phyloP scores from a whole-genome alignment of 2,888 invertebrate genomes.

The Eupeodes latifasciatus region DNA sequence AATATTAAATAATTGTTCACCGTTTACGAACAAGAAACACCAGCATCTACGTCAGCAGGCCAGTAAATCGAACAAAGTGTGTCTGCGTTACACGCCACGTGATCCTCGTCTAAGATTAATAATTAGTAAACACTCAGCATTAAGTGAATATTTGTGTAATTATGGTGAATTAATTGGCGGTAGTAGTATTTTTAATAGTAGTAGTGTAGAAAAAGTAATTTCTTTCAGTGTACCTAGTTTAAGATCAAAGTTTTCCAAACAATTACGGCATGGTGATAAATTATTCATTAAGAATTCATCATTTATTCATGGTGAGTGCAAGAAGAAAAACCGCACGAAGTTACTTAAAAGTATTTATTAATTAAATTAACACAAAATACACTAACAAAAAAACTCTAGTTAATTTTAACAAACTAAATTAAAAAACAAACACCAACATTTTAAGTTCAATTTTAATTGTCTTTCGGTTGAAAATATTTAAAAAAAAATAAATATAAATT shows the following conservation, averaged over 20 bases:
- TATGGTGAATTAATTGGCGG: constrained; percentile 83
- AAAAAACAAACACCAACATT: not conserved
- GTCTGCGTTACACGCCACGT: constrained; percentile 83
- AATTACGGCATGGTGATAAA: constrained; percentile 60
- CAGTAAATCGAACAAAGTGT: constrained; percentile 83
- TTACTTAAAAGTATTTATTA: constrained; percentile 61
- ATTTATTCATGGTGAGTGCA: constrained; percentile 62
- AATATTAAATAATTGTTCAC: constrained; percentile 69
- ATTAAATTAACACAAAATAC: constrained; percentile 21
- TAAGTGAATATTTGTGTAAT: constrained; percentile 82
- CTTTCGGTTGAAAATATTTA: not conserved
- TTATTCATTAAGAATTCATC: constrained; percentile 52
- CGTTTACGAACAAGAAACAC: constrained; percentile 71
- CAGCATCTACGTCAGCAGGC: constrained; percentile 69
- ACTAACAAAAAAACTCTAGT: constrained; percentile 57
- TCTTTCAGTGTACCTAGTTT: constrained; percentile 49
- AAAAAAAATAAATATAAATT: constrained; percentile 16
- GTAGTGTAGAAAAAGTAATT: constrained; percentile 15
- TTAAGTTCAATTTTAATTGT: constrained; percentile 44
- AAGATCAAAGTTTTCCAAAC: constrained; percentile 37
- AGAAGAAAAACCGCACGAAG: constrained; percentile 48
- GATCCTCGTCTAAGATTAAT: constrained; percentile 83
- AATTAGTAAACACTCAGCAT: constrained; percentile 81
- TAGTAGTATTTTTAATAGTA: constrained; percentile 69
- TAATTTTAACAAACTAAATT: constrained; percentile 57